These are phyloP conservation scores for Cochlearius cochlearius DNA, from an alignment of 2,113 vertebrate species.

Conservation along the genomic window DNA sequence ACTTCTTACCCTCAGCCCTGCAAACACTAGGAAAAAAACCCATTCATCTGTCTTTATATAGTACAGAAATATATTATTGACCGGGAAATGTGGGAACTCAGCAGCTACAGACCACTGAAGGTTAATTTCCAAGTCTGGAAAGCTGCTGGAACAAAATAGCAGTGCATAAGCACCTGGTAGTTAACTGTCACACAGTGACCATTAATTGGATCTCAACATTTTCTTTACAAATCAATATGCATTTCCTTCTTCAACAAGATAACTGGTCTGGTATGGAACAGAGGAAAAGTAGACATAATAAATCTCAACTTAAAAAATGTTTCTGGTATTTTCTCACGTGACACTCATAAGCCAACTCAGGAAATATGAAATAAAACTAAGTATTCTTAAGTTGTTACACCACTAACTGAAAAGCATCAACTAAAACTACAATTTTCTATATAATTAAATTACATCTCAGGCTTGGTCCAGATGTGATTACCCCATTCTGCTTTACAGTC, in stretches of 20 bases:
- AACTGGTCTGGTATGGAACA: neutral
- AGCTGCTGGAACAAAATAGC: neutral
- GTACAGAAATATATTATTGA: neutral
- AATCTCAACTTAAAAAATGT: neutral
- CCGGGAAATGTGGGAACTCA: accelerated
- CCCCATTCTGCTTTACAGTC: neutral
- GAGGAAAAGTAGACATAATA: neutral
- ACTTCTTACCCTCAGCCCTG: neutral
- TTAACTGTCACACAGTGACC: neutral
- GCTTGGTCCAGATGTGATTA: neutral
- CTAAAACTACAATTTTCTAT: neutral
- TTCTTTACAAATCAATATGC: neutral
- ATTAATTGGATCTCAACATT: neutral
- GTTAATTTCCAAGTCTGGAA: neutral
- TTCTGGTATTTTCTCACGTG: neutral
- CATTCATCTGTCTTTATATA: neutral
- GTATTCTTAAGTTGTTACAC: neutral
- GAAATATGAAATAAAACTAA: neutral
- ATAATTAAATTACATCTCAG: neutral
- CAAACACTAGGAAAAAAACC: neutral
- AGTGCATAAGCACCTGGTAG: neutral
- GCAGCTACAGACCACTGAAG: neutral
- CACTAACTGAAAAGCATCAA: neutral
- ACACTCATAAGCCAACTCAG: neutral
- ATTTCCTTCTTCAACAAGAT: neutral